Conservation (phyloP, 2,888 invertebrate genomes). For the Euplagia quadripunctaria region DNA sequence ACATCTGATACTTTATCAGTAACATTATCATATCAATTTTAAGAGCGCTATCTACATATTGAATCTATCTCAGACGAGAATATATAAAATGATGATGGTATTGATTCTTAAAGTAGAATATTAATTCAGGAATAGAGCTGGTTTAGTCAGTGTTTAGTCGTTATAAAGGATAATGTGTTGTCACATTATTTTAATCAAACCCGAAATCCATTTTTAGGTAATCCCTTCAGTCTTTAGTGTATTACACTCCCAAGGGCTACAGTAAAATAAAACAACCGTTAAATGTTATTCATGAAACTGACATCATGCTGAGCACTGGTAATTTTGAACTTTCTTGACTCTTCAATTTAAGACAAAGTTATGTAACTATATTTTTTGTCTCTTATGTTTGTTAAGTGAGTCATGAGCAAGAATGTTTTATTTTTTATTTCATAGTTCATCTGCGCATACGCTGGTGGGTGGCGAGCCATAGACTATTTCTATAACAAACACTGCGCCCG, state of each 20-base stretch:
- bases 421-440: slow-evolving; percentile 38
- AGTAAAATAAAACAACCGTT: too few relatives aligned
- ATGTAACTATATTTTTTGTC: neutral
- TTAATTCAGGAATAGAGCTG: neutral
- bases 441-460: slow-evolving; percentile 57
- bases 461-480: slow-evolving; percentile 60
- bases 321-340: neutral
- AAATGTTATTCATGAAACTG: neutral
- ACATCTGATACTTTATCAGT: slow-evolving; percentile 46
- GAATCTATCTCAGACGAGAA: slow-evolving; percentile 22
- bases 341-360: neutral
- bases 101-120: neutral
- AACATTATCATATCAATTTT: slow-evolving; percentile 44
- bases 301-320: neutral
- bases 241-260: neutral
- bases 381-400: slow-evolving; percentile 21
- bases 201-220: too few relatives aligned
- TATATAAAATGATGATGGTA: neutral
- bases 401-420: slow-evolving; percentile 43
- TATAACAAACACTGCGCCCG: slow-evolving; percentile 61
- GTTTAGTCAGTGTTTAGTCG: neutral
- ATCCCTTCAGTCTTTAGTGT: too few relatives aligned
- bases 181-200: too few relatives aligned
- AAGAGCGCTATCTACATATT: slow-evolving; percentile 26
- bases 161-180: too few relatives aligned